A percentile compares a stretch with the other conserved stretches of the same genome.
phyloP scores from a whole-genome alignment of 2,888 invertebrate genomes.

The Drosophila aldrichi region DNA sequence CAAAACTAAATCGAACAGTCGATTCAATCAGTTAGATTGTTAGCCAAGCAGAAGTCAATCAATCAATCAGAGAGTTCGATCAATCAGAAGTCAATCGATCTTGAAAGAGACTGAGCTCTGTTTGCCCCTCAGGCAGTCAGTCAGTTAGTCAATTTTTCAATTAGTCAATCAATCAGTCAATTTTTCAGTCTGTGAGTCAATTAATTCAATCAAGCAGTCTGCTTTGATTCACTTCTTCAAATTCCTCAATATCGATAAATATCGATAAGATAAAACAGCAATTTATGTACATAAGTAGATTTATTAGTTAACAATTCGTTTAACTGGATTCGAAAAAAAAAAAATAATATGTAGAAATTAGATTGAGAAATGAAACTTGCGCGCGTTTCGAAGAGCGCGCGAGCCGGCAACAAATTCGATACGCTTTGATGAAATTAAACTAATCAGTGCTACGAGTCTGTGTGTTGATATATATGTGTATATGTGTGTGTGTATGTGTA shows the following conservation, averaged over 20 bases:
- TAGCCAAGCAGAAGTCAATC: neutral
- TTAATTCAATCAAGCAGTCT: neutral
- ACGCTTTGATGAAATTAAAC: slow-evolving; percentile 53
- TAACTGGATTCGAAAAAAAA: slow-evolving; percentile 19
- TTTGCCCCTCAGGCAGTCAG: neutral
- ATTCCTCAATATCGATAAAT: neutral
- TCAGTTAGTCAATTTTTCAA: neutral
- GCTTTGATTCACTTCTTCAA: too few species aligned
- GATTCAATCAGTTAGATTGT: neutral
- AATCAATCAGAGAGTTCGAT: neutral
- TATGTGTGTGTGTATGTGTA: neutral
- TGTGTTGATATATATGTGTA: neutral
- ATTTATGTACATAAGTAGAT: slow-evolving; percentile 58
- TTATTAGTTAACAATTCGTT: slow-evolving; percentile 70
- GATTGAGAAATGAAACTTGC: slow-evolving; percentile 18
- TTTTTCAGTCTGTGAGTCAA: neutral
- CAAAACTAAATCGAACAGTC: too few species aligned
- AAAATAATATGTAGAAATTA: neutral
- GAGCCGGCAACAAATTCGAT: slow-evolving; percentile 32
- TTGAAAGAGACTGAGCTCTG: too few species aligned
- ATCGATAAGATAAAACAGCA: slow-evolving; percentile 1
- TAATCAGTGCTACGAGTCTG: slow-evolving; percentile 66
- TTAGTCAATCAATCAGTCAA: neutral
- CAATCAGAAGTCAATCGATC: neutral
- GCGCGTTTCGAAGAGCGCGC: slow-evolving; percentile 33